A percentile compares a stretch with the other conserved stretches of the same genome.
These are phyloP conservation scores for Strongylocentrotus purpuratus DNA, from an alignment of 35 echinoderm and acorn worm species.

Conservation along the genomic window DNA sequence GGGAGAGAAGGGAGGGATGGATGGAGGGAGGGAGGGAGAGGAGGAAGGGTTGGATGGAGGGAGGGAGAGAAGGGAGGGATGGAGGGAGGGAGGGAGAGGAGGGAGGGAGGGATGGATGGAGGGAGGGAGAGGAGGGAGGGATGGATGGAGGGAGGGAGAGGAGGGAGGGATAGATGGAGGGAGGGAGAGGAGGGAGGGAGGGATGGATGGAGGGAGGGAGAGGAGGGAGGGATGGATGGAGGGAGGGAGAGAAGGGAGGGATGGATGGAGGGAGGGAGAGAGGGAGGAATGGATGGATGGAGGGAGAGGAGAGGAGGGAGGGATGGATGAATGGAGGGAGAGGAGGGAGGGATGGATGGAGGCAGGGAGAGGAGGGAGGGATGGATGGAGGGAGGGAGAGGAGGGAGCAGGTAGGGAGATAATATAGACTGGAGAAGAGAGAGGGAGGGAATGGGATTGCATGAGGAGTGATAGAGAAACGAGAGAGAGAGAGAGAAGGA, in stretches of 20 bases:
- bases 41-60: background rate
- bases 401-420: no score
- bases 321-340: no score
- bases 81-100: background rate
- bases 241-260: background rate
- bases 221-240: background rate
- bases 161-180: no score
- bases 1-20: background rate
- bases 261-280: background rate
- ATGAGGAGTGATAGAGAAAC: no score
- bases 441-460: no score
- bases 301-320: no score
- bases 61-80: background rate
- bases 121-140: background rate
- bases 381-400: background rate
- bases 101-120: background rate
- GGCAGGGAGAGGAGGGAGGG: background rate
- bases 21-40: background rate
- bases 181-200: background rate
- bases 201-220: no score
- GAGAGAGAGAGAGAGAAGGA: background rate
- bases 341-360: background rate
- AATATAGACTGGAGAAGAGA: no score
- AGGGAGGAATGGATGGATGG: no score
- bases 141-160: background rate